These are phyloP conservation scores for Bos taurus DNA, from an alignment of 2,113 vertebrate genomes.

Conservation along the genomic window ARS-UCD2.0 NC_037338.1:36689501-36690000, in stretches of 20 bases:
- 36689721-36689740: not conserved
- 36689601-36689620: not conserved
- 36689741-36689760: not conserved
- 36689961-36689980: not conserved
- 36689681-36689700: not conserved
- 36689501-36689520: not conserved
- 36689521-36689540: not conserved
- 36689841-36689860: not conserved
- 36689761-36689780: not conserved
- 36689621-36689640: not conserved
- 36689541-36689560: not conserved
- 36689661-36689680: not conserved
- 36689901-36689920: not conserved
- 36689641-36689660: not conserved
- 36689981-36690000: not conserved
- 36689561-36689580: not conserved
- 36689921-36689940: not conserved
- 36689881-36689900: not conserved
- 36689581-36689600: not conserved
- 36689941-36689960: not conserved
- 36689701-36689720: not conserved
- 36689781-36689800: not conserved
- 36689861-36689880: not conserved
- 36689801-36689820: not conserved
- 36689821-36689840: not conserved